Evolutionary conservation across 2,888 invertebrate genomes (phyloP).

Genomic region (Harpagoxenus sublaevis): DNA sequence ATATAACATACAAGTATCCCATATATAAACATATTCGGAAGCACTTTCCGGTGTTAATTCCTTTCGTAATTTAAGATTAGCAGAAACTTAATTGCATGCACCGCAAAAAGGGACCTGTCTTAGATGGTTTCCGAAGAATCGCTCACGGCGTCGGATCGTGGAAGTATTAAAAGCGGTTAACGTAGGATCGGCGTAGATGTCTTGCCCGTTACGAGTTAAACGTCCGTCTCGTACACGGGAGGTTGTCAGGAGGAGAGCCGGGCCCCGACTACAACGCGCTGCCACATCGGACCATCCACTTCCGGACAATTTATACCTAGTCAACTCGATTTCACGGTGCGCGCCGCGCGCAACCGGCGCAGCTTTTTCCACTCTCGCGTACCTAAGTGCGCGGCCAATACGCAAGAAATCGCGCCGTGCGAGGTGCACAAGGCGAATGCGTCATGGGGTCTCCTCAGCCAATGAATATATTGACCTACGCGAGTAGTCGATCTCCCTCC

Average conservation of each 20-base stretch:
- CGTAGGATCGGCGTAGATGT: constrained; percentile 38
- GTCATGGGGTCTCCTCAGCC: constrained; percentile 77
- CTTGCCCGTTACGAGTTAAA: constrained; percentile 44
- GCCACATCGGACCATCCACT: constrained; percentile 34
- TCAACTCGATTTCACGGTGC: constrained; percentile 68
- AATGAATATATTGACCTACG: constrained; percentile 81
- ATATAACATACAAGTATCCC: background rate
- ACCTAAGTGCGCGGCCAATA: constrained; percentile 54
- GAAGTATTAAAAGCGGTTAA: constrained; percentile 49
- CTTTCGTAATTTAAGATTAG: constrained; percentile 12
- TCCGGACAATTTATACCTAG: constrained; percentile 64
- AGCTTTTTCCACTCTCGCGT: constrained; percentile 47
- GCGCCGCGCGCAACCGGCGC: constrained; percentile 42
- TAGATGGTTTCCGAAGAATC: constrained; percentile 6
- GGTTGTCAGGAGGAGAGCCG: constrained; percentile 40
- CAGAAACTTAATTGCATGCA: constrained; percentile 25
- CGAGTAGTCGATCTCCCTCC: constrained; percentile 64
- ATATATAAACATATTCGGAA: constrained; percentile 5
- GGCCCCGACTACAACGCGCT: constrained; percentile 35
- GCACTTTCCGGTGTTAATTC: background rate
- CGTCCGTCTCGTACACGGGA: constrained; percentile 23
- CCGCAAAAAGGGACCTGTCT: background rate
- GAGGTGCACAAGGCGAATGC: constrained; percentile 65
- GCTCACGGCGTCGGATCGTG: constrained; percentile 37
- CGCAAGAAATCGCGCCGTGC: constrained; percentile 58